Conservation (phyloP, 2,888 invertebrate species). For the Creontiades dilutus region DNA sequence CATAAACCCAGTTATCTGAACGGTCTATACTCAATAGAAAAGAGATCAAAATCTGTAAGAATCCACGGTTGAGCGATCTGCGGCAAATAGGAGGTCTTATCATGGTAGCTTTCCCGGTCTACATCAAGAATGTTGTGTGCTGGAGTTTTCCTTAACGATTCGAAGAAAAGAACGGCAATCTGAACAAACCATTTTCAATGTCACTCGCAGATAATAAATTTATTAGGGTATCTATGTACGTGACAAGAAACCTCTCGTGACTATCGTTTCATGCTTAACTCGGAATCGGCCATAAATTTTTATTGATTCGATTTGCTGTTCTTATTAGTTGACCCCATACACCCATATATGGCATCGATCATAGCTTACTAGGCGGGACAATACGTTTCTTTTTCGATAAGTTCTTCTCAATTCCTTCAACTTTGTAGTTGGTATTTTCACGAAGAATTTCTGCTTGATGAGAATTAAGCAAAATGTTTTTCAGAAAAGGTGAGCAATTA, state of each 20-base stretch:
- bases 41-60: too few species aligned
- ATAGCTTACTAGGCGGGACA: not conserved
- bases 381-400: not conserved
- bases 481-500: not conserved
- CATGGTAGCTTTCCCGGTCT: too few species aligned
- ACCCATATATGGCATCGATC: conserved; percentile 50
- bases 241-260: conserved; percentile 45
- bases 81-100: too few species aligned
- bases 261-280: conserved; percentile 28
- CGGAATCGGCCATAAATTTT: conserved; percentile 19
- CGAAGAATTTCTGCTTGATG: not conserved
- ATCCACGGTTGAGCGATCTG: too few species aligned
- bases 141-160: too few species aligned
- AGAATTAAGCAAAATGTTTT: not conserved
- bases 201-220: conserved; percentile 17
- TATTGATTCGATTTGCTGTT: conserved; percentile 55
- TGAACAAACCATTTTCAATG: too few species aligned
- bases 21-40: too few species aligned
- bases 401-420: not conserved
- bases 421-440: not conserved
- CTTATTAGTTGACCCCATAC: conserved; percentile 53
- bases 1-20: too few species aligned
- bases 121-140: too few species aligned
- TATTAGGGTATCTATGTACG: too few species aligned
- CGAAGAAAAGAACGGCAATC: too few species aligned